Base-by-base conservation (phyloP, 92 coral and sea anemone genomes). In the Parazoanthus atlanticus region DNA sequence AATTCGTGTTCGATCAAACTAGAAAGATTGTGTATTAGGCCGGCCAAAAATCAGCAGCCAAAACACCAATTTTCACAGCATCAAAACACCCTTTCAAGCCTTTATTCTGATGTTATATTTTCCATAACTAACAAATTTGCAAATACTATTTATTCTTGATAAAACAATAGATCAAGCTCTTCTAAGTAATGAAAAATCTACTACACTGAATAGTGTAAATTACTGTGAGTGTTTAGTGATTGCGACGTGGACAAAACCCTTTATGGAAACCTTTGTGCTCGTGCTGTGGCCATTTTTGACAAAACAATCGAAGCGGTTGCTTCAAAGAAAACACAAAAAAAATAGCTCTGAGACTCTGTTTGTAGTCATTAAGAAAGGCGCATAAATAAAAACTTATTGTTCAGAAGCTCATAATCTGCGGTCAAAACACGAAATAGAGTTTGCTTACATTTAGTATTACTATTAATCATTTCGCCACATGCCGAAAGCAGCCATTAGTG, bases 171-270 rank as follows among this genome's bases (percentile, higher is more conserved):
- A 79, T 17, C 77, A 58, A 78, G 91, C 73, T 88, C 89, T 93
- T 90, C 64, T 43, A 90, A 78, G 93, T 93, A 93, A 93, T 95
- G 98, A 93, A 93, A 95, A 93, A 92, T 86, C 96, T 76, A 83
- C 71, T 89, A 86, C 86, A 80, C 36, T 92, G 91, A 93, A 95
- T 93, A 89, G 96, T 88, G 66, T 93, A 95, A 93, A 93, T 95
- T 95, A 90, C 96, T 91, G 56, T 86, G 93, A 92, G 90, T 91
- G 94, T 92, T 78, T 73, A 67, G 90, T 89, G 75, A 73, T 89
- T 86, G 92, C 96, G 73, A 92, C 83, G 69, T 82, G 85, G 65
- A 95, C 94, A 95, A 93, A 82, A 74, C 86, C 91, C 43, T 82
- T 91, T 86, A 92, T 93, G 80, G 89, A 46, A 7, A 86, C 88